Evolutionary conservation across 2,888 invertebrate genomes (phyloP).

Genomic region (Eupithecia subfuscata): DNA sequence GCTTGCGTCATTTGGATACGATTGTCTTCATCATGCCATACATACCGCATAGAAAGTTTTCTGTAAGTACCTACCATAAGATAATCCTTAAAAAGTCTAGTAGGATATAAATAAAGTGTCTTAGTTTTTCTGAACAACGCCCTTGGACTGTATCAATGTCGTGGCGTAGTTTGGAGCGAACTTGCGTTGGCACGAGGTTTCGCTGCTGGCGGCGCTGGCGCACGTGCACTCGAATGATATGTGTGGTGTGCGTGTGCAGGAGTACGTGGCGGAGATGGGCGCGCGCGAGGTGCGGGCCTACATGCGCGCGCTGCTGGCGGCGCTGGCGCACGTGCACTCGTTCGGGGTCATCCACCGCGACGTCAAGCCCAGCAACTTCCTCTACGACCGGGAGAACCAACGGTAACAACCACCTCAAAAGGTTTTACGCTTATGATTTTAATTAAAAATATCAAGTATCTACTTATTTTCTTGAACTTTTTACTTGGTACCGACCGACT

Average conservation of each 20-base stretch:
- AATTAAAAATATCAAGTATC: not conserved
- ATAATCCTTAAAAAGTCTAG: not conserved
- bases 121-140: not conserved
- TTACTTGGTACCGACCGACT: not conserved
- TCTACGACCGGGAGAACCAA: constrained; percentile 89
- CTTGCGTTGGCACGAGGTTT: not conserved
- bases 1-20: constrained; percentile 90
- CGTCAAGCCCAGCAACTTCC: constrained; percentile 95
- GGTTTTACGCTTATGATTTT: not conserved
- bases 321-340: constrained; percentile 91
- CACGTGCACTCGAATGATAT: no score
- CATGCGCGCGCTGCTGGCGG: constrained; percentile 91
- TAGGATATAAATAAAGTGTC: not conserved
- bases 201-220: no score
- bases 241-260: constrained; percentile 83
- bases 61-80: constrained; percentile 78
- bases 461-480: not conserved
- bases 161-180: not conserved
- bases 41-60: constrained; percentile 91
- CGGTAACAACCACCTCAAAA: constrained; percentile 66
- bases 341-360: constrained; percentile 95
- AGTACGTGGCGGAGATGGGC: constrained; percentile 89
- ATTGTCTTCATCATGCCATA: constrained; percentile 96
- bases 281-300: constrained; percentile 89
- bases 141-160: not conserved